Conservation (phyloP, 2,888 invertebrate species). For the Microctonus hyperodae region DNA sequence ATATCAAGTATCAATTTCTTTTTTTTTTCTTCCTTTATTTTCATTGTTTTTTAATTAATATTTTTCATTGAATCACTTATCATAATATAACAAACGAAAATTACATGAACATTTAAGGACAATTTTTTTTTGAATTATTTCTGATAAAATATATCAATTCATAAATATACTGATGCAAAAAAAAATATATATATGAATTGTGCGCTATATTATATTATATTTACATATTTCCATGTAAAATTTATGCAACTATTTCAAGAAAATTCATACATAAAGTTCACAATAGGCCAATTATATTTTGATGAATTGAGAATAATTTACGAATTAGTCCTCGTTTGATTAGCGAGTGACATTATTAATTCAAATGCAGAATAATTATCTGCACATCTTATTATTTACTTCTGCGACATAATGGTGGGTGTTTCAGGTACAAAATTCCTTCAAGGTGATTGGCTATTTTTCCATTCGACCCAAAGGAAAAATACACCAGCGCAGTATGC, state of each 20-base stretch:
- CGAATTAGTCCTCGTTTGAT: neutral
- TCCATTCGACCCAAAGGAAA: conserved; percentile 78
- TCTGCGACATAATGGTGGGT: conserved; percentile 27
- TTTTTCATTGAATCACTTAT: neutral
- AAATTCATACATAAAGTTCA: neutral
- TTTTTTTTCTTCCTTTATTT: conserved; percentile 24
- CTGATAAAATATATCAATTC: neutral
- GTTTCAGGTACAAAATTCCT: conserved; percentile 40
- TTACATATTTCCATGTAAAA: neutral
- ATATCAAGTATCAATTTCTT: conserved; percentile 32
- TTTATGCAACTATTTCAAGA: neutral
- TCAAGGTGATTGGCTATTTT: conserved; percentile 64
- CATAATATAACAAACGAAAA: neutral
- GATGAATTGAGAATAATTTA: neutral
- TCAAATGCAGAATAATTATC: conserved; percentile 31
- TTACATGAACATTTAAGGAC: neutral
- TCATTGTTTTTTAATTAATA: neutral
- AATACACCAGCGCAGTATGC: conserved; percentile 81
- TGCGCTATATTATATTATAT: neutral
- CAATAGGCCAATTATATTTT: neutral
- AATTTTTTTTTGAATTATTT: neutral
- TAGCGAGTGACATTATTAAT: conserved; percentile 21
- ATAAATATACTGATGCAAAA: neutral
- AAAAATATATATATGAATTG: neutral
- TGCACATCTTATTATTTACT: conserved; percentile 30